Evolutionary conservation across 2,888 invertebrate genomes (phyloP).

Genomic region (Hipparchia semele): DNA sequence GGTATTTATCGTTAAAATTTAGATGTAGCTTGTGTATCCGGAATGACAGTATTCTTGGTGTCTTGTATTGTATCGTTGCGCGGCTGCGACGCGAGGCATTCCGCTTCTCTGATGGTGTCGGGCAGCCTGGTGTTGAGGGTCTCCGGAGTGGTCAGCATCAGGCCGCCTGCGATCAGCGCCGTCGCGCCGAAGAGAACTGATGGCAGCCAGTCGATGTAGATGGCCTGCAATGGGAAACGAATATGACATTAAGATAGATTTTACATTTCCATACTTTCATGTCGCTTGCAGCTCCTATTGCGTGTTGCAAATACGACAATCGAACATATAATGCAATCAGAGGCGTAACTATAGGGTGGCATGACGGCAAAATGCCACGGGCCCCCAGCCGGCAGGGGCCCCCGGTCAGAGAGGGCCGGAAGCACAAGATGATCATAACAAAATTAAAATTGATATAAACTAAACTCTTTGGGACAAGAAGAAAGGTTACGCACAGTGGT

Average conservation of each 20-base stretch:
- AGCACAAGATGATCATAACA: no score
- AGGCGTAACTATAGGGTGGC: no score
- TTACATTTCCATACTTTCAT: conserved; percentile 38
- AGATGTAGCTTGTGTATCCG: conserved; percentile 26
- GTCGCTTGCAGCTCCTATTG: no score
- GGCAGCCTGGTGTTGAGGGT: conserved; percentile 84
- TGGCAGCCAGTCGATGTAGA: conserved; percentile 79
- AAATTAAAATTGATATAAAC: no score
- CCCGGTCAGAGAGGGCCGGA: no score
- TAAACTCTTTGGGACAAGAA: no score
- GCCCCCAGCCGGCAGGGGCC: no score
- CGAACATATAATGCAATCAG: no score
- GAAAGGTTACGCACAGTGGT: no score
- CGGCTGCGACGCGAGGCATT: conserved; percentile 55
- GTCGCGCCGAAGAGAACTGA: conserved; percentile 83
- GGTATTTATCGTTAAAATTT: conserved; percentile 13
- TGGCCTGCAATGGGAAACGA: conserved; percentile 60
- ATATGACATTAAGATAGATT: neutral
- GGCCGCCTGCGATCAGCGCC: conserved; percentile 80
- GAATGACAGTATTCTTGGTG: neutral
- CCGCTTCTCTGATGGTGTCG: conserved; percentile 84
- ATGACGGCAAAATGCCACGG: no score
- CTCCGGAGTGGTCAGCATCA: conserved; percentile 85
- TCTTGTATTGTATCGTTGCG: neutral
- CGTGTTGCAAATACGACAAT: no score